phyloP scores from a whole-genome alignment of 2,113 vertebrate species.

The Lycaon pictus region DNA sequence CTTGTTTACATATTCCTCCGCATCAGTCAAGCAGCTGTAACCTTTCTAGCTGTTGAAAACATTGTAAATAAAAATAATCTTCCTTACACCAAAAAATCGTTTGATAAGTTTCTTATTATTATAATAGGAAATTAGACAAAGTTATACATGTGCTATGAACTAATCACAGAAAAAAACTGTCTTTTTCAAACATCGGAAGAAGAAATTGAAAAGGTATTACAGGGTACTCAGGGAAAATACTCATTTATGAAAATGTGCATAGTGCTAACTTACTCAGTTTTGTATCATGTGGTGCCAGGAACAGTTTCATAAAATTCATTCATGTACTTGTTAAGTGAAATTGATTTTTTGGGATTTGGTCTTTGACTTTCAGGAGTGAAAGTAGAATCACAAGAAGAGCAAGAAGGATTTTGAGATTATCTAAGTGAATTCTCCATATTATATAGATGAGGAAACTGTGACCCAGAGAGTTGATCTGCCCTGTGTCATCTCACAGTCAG shows the following conservation, averaged over 20 bases:
- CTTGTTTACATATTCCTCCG: not conserved
- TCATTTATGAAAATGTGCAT: not conserved
- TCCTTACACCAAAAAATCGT: not conserved
- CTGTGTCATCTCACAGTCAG: not conserved
- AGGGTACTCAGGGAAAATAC: not conserved
- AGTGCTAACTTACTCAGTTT: not conserved
- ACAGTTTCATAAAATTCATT: not conserved
- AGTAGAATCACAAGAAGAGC: conserved; percentile 31
- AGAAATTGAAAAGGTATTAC: not conserved
- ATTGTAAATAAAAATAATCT: conserved; percentile 14
- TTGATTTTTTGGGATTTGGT: not conserved
- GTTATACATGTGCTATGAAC: not conserved
- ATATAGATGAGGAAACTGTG: not conserved
- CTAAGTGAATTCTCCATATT: not conserved
- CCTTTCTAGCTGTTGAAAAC: not conserved
- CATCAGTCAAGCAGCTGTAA: not conserved
- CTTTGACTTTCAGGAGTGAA: conserved; percentile 25
- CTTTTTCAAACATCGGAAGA: not conserved
- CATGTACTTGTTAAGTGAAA: conserved; percentile 7
- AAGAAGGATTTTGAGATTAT: conserved; percentile 31
- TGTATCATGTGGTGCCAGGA: not conserved
- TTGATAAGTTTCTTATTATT: conserved; percentile 35
- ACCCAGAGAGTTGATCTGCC: not conserved
- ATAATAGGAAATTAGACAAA: not conserved
- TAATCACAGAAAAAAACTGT: conserved; percentile 27